Percentiles rank a stretch among this genome's conserved stretches.
phyloP scores from a whole-genome alignment of 2,888 invertebrate species.

The Dryobota labecula region DNA sequence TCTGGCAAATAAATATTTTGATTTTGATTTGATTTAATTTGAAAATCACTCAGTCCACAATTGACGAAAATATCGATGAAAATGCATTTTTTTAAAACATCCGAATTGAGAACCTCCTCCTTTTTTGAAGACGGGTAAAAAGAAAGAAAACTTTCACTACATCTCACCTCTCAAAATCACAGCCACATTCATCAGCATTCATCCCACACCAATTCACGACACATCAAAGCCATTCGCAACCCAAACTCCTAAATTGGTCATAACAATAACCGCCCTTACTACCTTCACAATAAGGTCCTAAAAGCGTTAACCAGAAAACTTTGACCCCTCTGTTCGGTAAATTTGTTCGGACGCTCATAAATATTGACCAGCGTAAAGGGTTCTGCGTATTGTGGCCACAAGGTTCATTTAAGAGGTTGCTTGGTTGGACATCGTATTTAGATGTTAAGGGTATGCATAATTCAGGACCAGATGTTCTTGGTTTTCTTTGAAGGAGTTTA shows the following conservation, averaged over 20 bases:
- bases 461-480: constrained; percentile 71
- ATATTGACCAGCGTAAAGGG: constrained; percentile 81
- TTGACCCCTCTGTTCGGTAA: constrained; percentile 68
- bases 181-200: constrained; percentile 71
- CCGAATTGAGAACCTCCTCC: too few species aligned
- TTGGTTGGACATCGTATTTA: constrained; percentile 70
- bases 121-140: too few species aligned
- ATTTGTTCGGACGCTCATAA: constrained; percentile 80
- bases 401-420: constrained; percentile 80
- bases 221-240: constrained; percentile 65
- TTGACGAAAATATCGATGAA: too few species aligned
- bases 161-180: constrained; percentile 55
- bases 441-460: constrained; percentile 74
- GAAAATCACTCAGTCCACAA: too few species aligned
- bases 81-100: too few species aligned
- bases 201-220: constrained; percentile 66
- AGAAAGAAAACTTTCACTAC: not conserved
- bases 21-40: too few species aligned
- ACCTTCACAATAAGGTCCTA: constrained; percentile 48
- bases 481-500: constrained; percentile 60
- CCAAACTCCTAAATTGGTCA: constrained; percentile 29
- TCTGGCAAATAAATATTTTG: too few species aligned
- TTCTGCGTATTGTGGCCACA: constrained; percentile 72
- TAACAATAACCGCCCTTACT: constrained; percentile 47
- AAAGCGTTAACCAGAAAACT: constrained; percentile 11